phyloP scores from a whole-genome alignment of 2,888 invertebrate genomes.

The Tortrix viridana region DNA sequence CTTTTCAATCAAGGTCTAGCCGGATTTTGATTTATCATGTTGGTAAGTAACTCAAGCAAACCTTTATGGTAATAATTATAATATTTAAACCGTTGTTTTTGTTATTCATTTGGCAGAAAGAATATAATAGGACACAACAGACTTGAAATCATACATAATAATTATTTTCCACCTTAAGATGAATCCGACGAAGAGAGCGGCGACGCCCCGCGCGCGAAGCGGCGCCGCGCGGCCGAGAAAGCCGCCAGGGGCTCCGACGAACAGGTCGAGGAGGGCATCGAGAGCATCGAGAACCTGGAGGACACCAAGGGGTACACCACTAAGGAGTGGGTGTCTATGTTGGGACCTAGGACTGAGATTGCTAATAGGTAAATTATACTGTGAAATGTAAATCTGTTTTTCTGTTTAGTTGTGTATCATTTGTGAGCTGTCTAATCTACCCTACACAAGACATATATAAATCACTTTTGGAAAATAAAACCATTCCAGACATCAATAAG shows the following conservation, averaged over 20 bases:
- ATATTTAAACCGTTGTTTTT: too few species aligned
- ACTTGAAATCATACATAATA: too few species aligned
- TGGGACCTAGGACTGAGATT: constrained; percentile 98
- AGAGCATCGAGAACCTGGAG: constrained; percentile 98
- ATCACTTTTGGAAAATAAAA: too few species aligned
- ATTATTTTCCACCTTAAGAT: constrained; percentile 68
- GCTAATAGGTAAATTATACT: constrained; percentile 88
- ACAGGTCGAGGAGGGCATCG: constrained; percentile 91
- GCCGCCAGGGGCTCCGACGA: constrained; percentile 92
- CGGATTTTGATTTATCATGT: constrained; percentile 41
- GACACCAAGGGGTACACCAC: constrained; percentile 98
- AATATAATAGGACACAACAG: too few species aligned
- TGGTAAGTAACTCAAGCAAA: constrained; percentile 35
- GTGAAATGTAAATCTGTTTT: not conserved
- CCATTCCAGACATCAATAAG: too few species aligned
- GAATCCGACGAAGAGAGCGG: constrained; percentile 93
- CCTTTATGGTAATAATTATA: too few species aligned
- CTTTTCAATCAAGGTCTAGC: constrained; percentile 50
- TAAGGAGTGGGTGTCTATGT: constrained; percentile 98
- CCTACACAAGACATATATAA: too few species aligned
- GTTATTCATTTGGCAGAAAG: too few species aligned
- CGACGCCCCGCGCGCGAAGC: constrained; percentile 86
- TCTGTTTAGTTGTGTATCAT: too few species aligned
- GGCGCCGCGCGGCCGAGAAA: constrained; percentile 92
- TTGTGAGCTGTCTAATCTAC: too few species aligned